These are phyloP conservation scores for Petroica traversi DNA, from an alignment of 2,113 vertebrate genomes.

Conservation along the genomic window DNA sequence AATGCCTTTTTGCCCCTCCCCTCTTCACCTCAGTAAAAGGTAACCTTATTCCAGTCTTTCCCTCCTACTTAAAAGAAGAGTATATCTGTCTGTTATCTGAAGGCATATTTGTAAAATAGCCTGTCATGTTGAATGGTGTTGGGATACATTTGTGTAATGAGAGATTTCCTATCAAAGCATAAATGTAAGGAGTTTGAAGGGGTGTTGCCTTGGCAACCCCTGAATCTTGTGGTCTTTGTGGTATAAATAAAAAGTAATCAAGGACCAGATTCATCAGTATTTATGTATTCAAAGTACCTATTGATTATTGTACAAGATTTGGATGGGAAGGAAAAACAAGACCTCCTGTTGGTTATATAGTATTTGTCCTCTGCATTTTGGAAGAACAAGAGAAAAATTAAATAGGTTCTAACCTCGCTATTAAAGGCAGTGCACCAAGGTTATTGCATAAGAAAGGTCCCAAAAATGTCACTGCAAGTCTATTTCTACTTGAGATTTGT, in stretches of 20 bases:
- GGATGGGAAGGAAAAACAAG: background rate
- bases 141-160: conserved; percentile 35
- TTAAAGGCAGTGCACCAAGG: background rate
- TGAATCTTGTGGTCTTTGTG: conserved; percentile 35
- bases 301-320: background rate
- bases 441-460: background rate
- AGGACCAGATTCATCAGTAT: background rate
- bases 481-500: background rate
- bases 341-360: background rate
- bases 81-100: background rate
- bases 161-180: conserved; percentile 24
- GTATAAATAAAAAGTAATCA: conserved; percentile 31
- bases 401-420: background rate
- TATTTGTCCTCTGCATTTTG: background rate
- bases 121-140: conserved; percentile 8
- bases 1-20: background rate
- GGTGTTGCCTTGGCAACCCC: conserved; percentile 55
- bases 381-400: background rate
- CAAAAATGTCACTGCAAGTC: background rate
- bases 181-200: conserved; percentile 9
- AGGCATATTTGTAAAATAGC: conserved; percentile 6
- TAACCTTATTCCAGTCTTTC: background rate
- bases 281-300: background rate
- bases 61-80: background rate
- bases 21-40: background rate